These are phyloP conservation scores for Rhamnusium bicolor DNA, from an alignment of 2,888 invertebrate genomes.

Conservation along the genomic window DNA sequence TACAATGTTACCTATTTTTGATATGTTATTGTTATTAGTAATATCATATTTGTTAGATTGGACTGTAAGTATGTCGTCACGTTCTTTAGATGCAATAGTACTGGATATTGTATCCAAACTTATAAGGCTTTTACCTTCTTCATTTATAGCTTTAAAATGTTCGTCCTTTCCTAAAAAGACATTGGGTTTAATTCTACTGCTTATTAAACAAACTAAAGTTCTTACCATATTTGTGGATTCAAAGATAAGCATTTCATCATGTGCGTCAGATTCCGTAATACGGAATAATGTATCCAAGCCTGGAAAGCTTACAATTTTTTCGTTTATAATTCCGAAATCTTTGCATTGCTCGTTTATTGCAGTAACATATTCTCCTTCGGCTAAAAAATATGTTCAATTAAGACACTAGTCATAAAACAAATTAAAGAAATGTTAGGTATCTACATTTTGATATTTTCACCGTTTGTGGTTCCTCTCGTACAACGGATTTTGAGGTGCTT, in stretches of 20 bases:
- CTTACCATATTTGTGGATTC: constrained; percentile 20
- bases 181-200: constrained; percentile 17
- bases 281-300: neutral
- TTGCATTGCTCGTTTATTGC: no score
- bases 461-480: no score
- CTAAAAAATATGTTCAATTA: no score
- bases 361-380: no score
- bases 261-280: constrained; percentile 16
- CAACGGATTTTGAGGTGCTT: no score
- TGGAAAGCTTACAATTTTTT: neutral
- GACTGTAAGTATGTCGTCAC: neutral
- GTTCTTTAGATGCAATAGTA: neutral
- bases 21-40: constrained; percentile 16
- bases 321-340: constrained; percentile 1
- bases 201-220: constrained; percentile 21
- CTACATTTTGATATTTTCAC: no score
- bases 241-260: constrained; percentile 13
- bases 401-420: no score
- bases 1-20: constrained; percentile 4
- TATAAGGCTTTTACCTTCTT: constrained; percentile 9
- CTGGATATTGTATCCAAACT: constrained; percentile 8
- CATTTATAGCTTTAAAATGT: constrained; percentile 14
- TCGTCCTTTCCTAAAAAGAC: constrained; percentile 11
- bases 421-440: no score
- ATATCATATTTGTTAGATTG: constrained; percentile 11